These are phyloP conservation scores for Plecturocebus donacophilus DNA, from an alignment of 2,113 vertebrate species.

Conservation along the genomic window DNA sequence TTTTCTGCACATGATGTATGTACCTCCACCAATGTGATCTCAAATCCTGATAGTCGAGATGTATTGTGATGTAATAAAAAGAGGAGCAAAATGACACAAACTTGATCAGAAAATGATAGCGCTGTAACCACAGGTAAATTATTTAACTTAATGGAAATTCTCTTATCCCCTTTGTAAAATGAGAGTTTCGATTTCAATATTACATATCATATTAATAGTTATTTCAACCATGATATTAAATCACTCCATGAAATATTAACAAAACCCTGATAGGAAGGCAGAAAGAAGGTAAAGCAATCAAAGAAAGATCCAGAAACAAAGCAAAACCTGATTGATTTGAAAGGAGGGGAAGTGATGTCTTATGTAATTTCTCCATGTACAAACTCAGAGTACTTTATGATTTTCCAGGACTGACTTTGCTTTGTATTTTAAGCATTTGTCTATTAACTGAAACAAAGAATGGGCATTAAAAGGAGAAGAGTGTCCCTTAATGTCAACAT, in stretches of 20 bases:
- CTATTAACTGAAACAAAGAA: background rate
- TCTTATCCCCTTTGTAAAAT: background rate
- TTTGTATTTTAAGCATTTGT: background rate
- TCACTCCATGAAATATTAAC: background rate
- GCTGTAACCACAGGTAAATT: background rate
- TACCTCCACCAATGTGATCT: background rate
- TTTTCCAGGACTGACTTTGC: background rate
- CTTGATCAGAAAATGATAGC: background rate
- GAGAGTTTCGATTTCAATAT: background rate
- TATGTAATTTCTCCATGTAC: background rate
- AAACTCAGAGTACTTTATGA: background rate
- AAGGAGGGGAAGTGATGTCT: background rate
- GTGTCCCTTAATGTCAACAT: background rate
- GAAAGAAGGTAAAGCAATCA: background rate
- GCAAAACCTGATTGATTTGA: background rate
- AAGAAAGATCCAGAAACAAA: background rate
- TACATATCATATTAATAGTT: no score
- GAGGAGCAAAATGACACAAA: background rate
- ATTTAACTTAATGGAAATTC: background rate
- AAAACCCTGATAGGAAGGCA: background rate
- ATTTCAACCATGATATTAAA: background rate
- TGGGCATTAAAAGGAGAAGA: accelerated
- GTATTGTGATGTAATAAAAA: background rate
- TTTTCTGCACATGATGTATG: background rate
- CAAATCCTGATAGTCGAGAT: background rate